Percentiles rank a stretch among this genome's conserved stretches.
Conservation (phyloP, 2,797 vertebrate genomes). For the Sebastes melanostomus region DNA sequence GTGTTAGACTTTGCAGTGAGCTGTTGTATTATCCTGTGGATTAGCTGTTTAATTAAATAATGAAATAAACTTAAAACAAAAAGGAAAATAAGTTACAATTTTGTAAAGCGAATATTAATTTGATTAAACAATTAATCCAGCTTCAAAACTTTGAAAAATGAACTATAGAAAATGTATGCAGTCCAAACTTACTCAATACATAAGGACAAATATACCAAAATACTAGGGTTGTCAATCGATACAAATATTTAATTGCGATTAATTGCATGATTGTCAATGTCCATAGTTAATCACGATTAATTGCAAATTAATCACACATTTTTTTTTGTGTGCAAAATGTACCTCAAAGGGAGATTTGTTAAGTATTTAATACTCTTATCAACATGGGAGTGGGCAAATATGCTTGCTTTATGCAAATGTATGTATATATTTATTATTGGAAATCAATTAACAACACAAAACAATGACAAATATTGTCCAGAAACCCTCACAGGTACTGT, state of each 20-base stretch:
- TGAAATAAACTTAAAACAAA: background rate
- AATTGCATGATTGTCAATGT: too few species aligned
- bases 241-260: too few species aligned
- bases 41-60: conserved; percentile 11
- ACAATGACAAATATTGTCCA: too few species aligned
- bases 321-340: too few species aligned
- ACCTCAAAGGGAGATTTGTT: too few species aligned
- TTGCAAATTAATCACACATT: too few species aligned
- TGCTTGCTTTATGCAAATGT: too few species aligned
- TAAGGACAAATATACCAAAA: background rate
- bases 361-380: too few species aligned
- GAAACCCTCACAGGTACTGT: too few species aligned
- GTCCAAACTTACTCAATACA: background rate
- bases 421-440: too few species aligned
- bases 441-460: too few species aligned
- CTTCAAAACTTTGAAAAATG: background rate
- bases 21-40: conserved; percentile 20
- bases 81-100: background rate
- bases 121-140: background rate
- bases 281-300: background rate
- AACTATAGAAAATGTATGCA: background rate
- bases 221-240: background rate
- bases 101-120: background rate
- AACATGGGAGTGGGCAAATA: too few species aligned
- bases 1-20: conserved; percentile 9